A percentile compares a stretch with the other conserved stretches of the same genome.
These are phyloP conservation scores for Zaprionus inermis DNA, from an alignment of 1,140 invertebrate genomes.

Conservation along the genomic window DNA sequence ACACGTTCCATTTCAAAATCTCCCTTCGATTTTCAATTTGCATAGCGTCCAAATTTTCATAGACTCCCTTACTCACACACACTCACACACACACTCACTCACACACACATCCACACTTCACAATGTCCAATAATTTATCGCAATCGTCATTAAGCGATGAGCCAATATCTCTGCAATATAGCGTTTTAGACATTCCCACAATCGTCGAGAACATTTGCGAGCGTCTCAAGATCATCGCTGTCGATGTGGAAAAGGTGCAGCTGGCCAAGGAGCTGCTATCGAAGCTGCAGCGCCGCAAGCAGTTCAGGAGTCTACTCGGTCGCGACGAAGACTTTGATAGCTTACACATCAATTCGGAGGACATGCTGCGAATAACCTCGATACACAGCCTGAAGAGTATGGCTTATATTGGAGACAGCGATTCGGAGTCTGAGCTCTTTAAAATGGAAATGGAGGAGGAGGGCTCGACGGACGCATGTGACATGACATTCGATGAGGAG, in stretches of 20 bases:
- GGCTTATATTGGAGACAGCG: not conserved
- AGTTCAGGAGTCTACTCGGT: conserved; percentile 53
- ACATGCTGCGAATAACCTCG: conserved; percentile 16
- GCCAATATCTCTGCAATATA: no score
- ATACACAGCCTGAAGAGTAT: conserved; percentile 11
- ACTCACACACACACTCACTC: not conserved
- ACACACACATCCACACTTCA: not conserved
- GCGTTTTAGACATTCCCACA: not conserved
- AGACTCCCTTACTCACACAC: not conserved
- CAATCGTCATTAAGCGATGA: no score
- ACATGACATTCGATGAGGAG: conserved; percentile 53
- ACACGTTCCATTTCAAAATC: not conserved
- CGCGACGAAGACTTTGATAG: conserved; percentile 37
- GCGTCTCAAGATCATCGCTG: conserved; percentile 50
- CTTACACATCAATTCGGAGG: not conserved
- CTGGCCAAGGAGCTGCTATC: conserved; percentile 52
- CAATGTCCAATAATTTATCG: not conserved
- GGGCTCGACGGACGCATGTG: conserved; percentile 48
- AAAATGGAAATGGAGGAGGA: conserved; percentile 32
- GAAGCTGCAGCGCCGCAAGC: conserved; percentile 42
- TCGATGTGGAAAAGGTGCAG: conserved; percentile 60
- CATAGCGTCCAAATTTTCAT: not conserved
- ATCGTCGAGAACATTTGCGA: conserved; percentile 37
- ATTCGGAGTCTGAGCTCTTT: not conserved
- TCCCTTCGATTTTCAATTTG: not conserved